phyloP scores from a whole-genome alignment of 2,888 invertebrate genomes.

The Heliothis peltigera region DNA sequence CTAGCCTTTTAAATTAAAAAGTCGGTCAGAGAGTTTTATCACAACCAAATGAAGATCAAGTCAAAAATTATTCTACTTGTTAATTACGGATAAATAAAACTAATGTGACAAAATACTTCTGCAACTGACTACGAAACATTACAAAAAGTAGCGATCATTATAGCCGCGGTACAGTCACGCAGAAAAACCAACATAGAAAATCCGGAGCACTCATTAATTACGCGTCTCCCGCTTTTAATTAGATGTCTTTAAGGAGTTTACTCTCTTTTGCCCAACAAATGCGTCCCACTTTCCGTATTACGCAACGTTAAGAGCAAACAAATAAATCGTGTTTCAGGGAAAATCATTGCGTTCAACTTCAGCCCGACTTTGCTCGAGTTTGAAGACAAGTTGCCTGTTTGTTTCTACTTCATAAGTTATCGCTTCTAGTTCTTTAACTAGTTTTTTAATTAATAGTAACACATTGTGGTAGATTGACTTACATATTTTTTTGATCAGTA shows the following conservation, averaged over 20 bases:
- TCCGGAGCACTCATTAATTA: constrained; percentile 67
- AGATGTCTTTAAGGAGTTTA: constrained; percentile 72
- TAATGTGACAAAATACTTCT: neutral
- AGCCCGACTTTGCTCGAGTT: constrained; percentile 40
- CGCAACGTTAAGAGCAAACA: constrained; percentile 72
- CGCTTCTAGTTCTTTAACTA: constrained; percentile 47
- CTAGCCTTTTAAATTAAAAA: no score
- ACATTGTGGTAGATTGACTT: constrained; percentile 24
- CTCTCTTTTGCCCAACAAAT: constrained; percentile 60
- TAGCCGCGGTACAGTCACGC: constrained; percentile 11
- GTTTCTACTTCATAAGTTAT: constrained; percentile 61
- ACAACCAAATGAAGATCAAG: no score
- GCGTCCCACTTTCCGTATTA: constrained; percentile 70
- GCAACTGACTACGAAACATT: neutral
- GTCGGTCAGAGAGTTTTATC: no score
- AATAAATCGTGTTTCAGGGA: constrained; percentile 71
- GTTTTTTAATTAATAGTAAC: constrained; percentile 54
- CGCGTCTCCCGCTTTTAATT: constrained; percentile 73
- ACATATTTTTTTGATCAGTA: constrained; percentile 7
- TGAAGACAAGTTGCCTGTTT: constrained; percentile 52
- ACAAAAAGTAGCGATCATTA: neutral
- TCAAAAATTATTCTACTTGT: neutral
- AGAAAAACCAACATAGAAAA: constrained; percentile 40
- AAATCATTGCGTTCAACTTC: constrained; percentile 62
- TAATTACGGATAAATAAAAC: neutral